Evolutionary conservation across 2,888 invertebrate species (phyloP), one percentile per base, ranked within the genome.

Genomic region (Stenotaenia linearis): DNA sequence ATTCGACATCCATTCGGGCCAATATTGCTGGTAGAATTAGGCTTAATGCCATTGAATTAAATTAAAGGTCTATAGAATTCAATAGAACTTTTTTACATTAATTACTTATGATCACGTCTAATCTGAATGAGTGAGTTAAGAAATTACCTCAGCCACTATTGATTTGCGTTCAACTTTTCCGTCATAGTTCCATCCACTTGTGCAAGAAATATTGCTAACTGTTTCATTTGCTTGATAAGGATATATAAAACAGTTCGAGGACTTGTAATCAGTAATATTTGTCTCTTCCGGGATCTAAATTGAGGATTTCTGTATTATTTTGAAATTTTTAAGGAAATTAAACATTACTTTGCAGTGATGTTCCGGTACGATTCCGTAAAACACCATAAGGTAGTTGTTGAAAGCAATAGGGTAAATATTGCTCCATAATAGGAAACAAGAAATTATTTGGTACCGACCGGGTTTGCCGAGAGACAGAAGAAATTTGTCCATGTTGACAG

Each of bases 371-470:
- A 56, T 32, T 30, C 78, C 78, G 21, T 79, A 80, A 23, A 50
- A 80, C 2, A 79, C 21, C 30, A 40, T 30, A 12, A 78, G 10
- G 37, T 79, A 28, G 56, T 79, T 61, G 18, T 80, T 80, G 10
- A 80, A 30, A 4, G 80, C 78, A 12, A 80, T 6, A 15, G 78
- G 78, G 25, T 25, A 56, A 25, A 30, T 18, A 37, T 78, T 50
- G 56, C 15, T n/a, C 25, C 77, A 28, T 12, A 80, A 18, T 4
- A 80, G 28, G 1, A 78, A 4, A 28, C 77, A 79, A 12, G 56
- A 50, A 12, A 80, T 78, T 5, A 80, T 12, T 61, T 80, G 80
- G 21, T 79, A 80, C 12, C 61, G 50, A 2, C 80, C 80, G 15
- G 80, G 80, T 18, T 79, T 21, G 32, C 80, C 80, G 4, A 80